These are phyloP conservation scores for Drosophila auraria DNA, from an alignment of 1,140 invertebrate species.

Conservation along the genomic window DNA sequence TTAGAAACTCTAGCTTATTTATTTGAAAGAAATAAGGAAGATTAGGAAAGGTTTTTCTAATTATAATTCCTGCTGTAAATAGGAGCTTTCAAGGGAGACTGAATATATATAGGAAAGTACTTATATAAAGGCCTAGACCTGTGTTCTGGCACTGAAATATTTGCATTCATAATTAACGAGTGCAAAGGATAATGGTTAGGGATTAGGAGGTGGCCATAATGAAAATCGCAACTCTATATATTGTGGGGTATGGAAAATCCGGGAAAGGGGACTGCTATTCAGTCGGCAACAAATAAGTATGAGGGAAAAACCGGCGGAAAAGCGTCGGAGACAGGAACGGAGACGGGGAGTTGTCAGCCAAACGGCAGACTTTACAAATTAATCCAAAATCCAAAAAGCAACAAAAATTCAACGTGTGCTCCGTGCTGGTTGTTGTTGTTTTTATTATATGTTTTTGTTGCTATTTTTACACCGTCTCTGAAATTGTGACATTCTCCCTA, in stretches of 20 bases:
- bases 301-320: slow-evolving; percentile 11
- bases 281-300: slow-evolving; percentile 53
- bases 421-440: slow-evolving; percentile 31
- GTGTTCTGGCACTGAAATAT: background rate
- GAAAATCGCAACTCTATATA: slow-evolving; percentile 5
- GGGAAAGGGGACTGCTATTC: slow-evolving; percentile 18
- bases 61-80: too few species aligned
- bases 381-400: slow-evolving; percentile 75
- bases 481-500: slow-evolving; percentile 78
- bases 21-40: background rate
- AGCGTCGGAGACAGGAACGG: background rate
- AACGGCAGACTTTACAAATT: slow-evolving; percentile 71
- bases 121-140: background rate
- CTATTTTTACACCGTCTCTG: slow-evolving; percentile 70
- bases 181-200: background rate
- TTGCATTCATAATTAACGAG: slow-evolving; percentile 60
- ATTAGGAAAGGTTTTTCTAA: background rate
- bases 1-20: background rate
- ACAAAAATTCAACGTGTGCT: slow-evolving; percentile 69
- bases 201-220: background rate
- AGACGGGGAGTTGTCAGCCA: slow-evolving; percentile 6
- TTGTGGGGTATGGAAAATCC: slow-evolving; percentile 1
- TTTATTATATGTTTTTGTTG: slow-evolving; percentile 50
- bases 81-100: background rate
- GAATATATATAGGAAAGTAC: slow-evolving; percentile 2